A percentile compares a stretch with the other conserved stretches of the same genome.
Evolutionary conservation across 2,797 vertebrate genomes (phyloP).

Genomic region (Muraenolepis orangiensis): DNA sequence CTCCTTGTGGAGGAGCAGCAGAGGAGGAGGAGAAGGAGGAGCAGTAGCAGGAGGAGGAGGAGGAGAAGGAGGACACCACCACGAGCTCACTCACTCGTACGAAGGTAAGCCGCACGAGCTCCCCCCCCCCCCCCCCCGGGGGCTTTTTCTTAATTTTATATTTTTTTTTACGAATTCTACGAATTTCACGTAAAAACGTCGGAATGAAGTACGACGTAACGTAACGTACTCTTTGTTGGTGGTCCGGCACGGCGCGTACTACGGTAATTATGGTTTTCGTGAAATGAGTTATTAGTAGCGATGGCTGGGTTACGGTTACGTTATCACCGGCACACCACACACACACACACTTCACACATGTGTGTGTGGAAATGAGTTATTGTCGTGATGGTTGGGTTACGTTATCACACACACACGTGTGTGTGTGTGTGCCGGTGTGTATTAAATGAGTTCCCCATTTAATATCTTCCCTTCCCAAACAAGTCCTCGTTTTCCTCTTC

Average conservation of each 20-base stretch:
- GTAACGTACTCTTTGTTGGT: constrained; percentile 7
- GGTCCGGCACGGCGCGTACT: constrained; percentile 1
- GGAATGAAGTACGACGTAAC: constrained; percentile 1
- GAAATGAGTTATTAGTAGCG: constrained; percentile 45
- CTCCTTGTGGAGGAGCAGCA: constrained; percentile 73
- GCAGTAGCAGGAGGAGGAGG: constrained; percentile 73
- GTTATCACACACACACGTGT: no score
- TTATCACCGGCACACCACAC: constrained; percentile 46
- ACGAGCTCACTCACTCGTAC: constrained; percentile 70
- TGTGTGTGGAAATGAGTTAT: not conserved
- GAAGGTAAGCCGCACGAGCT: constrained; percentile 59
- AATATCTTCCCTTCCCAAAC: not conserved
- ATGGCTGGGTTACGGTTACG: constrained; percentile 37
- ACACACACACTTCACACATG: not conserved
- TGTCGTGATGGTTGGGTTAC: no score
- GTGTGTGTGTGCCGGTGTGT: no score
- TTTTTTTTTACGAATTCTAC: constrained; percentile 9
- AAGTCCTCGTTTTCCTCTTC: not conserved
- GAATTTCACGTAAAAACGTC: not conserved
- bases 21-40: constrained; percentile 73
- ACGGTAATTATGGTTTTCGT: constrained; percentile 37
- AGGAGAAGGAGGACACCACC: constrained; percentile 70
- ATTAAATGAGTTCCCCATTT: not conserved
- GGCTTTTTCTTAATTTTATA: no score
- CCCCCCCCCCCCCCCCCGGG: no score